A percentile compares a stretch with the other conserved stretches of the same genome.
Conservation (phyloP, 1,140 invertebrate species). For the Adoxophyes honmai region DNA sequence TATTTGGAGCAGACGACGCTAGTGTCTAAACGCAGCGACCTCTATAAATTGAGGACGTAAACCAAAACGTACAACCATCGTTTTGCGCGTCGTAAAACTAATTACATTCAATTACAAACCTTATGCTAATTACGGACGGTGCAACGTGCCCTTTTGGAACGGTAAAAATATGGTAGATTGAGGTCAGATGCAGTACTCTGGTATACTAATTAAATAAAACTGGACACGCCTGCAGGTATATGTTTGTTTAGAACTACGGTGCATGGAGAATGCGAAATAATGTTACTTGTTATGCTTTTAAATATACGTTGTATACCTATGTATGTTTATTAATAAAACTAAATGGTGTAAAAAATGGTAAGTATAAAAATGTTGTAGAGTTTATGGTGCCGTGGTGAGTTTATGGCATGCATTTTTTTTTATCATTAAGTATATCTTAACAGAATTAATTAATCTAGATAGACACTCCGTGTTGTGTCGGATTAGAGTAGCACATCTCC, state of each 20-base stretch:
- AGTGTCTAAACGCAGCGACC: not conserved
- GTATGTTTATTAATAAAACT: no score
- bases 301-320: no score
- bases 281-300: no score
- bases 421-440: no score
- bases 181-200: slow-evolving; percentile 10
- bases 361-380: no score
- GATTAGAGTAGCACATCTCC: no score
- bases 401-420: no score
- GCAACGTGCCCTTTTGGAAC: not conserved
- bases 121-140: not conserved
- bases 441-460: no score
- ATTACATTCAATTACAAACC: not conserved
- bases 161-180: not conserved
- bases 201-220: slow-evolving; percentile 10
- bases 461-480: no score
- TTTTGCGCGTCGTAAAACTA: not conserved
- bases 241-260: not conserved
- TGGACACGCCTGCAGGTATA: slow-evolving; percentile 6
- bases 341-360: no score
- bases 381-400: no score
- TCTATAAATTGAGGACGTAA: not conserved
- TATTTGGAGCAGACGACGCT: not conserved
- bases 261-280: slow-evolving; percentile 4
- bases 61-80: slow-evolving; percentile 6